phyloP scores from a whole-genome alignment of 2,113 vertebrate genomes.

The Tragelaphus scriptus region DNA sequence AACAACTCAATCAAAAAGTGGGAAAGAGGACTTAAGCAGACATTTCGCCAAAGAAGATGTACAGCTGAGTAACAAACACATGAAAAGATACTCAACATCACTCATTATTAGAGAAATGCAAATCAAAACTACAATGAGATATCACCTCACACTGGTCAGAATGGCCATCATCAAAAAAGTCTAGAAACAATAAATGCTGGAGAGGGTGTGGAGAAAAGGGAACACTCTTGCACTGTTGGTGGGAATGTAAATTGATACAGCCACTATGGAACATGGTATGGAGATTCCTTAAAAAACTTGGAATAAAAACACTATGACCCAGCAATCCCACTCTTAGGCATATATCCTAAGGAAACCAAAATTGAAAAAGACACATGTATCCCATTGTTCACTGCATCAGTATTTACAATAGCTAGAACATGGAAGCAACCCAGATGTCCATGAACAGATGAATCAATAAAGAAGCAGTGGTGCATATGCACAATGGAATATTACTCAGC shows the following conservation, averaged over 20 bases:
- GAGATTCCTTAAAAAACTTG: not conserved
- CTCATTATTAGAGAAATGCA: not conserved
- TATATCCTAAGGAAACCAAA: not conserved
- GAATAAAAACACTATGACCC: not conserved
- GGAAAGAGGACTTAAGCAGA: not conserved
- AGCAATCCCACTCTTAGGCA: not conserved
- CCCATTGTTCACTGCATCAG: not conserved
- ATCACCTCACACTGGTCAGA: not conserved
- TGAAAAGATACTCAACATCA: accelerated
- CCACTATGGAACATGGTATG: not conserved
- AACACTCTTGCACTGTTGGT: not conserved
- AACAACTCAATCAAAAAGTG: not conserved
- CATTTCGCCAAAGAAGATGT: not conserved
- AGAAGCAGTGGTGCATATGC: not conserved
- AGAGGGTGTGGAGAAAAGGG: not conserved
- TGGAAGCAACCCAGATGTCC: not conserved
- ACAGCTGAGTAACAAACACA: not conserved
- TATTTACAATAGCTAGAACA: not conserved
- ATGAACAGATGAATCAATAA: not conserved
- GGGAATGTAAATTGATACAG: not conserved
- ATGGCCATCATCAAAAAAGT: not conserved
- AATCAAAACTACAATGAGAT: not conserved
- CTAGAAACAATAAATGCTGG: not conserved
- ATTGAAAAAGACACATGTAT: not conserved
- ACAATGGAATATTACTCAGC: not conserved